These are phyloP conservation scores for Pollachius pollachius DNA, from an alignment of 2,113 vertebrate genomes.

Conservation along the genomic window DNA sequence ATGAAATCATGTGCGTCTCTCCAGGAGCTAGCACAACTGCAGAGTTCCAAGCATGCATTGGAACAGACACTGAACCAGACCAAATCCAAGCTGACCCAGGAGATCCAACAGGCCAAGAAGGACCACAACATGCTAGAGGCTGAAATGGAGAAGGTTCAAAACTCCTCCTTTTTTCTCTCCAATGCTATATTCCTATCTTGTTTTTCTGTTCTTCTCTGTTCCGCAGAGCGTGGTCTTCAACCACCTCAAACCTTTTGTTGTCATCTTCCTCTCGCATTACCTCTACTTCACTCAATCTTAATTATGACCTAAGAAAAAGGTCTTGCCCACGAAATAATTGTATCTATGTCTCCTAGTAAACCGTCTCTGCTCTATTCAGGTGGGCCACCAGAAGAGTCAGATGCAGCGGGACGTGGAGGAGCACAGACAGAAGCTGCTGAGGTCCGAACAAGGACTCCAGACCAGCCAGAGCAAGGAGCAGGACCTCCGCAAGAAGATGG, in stretches of 20 bases:
- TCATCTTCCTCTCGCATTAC: no score
- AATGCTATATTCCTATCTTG: neutral
- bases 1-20: conserved; percentile 16
- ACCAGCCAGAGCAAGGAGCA: conserved; percentile 70
- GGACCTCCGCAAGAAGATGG: conserved; percentile 75
- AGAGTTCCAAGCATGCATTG: conserved; percentile 74
- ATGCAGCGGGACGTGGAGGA: conserved; percentile 75
- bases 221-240: no score
- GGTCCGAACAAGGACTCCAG: conserved; percentile 75
- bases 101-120: conserved; percentile 85
- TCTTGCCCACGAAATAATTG: no score
- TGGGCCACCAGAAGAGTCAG: conserved; percentile 65
- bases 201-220: neutral
- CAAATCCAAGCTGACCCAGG: conserved; percentile 79
- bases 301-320: no score
- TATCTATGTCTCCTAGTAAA: no score
- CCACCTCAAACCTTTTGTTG: no score
- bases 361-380: conserved; percentile 51
- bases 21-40: conserved; percentile 81
- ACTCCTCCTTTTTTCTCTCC: neutral
- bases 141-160: conserved; percentile 83
- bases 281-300: no score
- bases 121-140: conserved; percentile 70
- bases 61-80: conserved; percentile 80
- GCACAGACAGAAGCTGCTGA: conserved; percentile 75